These are phyloP conservation scores for Zhuqinia jingwanae DNA, from an alignment of 2,888 invertebrate species.

Conservation along the genomic window DNA sequence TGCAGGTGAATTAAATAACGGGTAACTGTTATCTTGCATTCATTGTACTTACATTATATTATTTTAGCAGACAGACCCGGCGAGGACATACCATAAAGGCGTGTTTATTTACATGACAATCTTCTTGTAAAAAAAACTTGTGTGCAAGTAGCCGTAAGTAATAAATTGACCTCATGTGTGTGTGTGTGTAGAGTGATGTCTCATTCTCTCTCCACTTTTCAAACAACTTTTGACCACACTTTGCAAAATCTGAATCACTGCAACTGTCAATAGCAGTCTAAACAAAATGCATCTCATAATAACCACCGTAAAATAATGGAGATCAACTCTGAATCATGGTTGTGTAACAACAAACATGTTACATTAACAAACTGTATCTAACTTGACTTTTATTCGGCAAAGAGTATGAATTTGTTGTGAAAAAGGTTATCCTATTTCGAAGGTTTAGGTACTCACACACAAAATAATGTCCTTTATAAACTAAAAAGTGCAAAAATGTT, in stretches of 20 bases:
- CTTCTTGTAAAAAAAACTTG: not conserved
- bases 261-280: constrained; percentile 2
- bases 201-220: constrained; percentile 3
- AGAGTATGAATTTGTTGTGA: too few relatives aligned
- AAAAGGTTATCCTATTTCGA: too few relatives aligned
- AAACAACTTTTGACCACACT: not conserved
- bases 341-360: too few relatives aligned
- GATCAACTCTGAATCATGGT: too few relatives aligned
- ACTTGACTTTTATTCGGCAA: too few relatives aligned
- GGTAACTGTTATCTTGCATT: not conserved
- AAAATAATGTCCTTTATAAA: too few relatives aligned
- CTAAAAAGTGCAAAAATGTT: too few relatives aligned
- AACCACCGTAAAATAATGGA: too few relatives aligned
- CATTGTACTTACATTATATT: not conserved
- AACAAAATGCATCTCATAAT: too few relatives aligned
- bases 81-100: not conserved
- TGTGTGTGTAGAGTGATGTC: too few relatives aligned
- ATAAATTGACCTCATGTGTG: constrained; percentile 5
- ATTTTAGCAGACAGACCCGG: not conserved
- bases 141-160: not conserved
- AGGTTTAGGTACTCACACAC: too few relatives aligned
- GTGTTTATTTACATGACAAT: not conserved
- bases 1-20: not conserved
- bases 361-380: too few relatives aligned
- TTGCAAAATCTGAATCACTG: not conserved